phyloP scores from a whole-genome alignment of 2,113 vertebrate species.

The Brachyhypopomus occidentalis region DNA sequence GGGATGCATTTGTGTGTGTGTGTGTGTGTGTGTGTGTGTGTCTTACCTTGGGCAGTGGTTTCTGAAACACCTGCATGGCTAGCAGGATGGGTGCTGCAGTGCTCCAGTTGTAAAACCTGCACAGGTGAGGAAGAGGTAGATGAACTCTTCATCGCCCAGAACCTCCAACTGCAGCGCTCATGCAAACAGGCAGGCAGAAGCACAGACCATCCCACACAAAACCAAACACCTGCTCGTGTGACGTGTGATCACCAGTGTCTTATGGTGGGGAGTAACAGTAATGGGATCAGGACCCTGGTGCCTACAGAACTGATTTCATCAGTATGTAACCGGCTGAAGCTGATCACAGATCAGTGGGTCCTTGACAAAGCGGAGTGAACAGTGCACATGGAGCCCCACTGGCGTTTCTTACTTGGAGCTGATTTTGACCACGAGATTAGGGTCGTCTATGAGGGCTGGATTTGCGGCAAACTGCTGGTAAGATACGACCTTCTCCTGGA shows the following conservation, averaged over 20 bases:
- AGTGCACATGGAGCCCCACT: background rate
- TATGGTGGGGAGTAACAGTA: too few species aligned
- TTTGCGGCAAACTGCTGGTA: constrained; percentile 87
- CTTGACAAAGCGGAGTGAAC: background rate
- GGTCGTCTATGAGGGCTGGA: constrained; percentile 84
- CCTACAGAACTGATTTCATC: too few species aligned
- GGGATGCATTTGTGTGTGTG: background rate
- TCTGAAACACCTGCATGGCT: constrained; percentile 96
- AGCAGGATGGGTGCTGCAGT: constrained; percentile 91
- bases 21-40: constrained; percentile 43
- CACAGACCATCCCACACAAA: too few species aligned
- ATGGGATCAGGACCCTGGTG: too few species aligned
- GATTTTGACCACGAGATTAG: constrained; percentile 86
- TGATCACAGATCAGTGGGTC: background rate
- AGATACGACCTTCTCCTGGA: constrained; percentile 79
- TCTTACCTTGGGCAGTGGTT: constrained; percentile 93
- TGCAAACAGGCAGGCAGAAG: too few species aligned
- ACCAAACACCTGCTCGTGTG: too few species aligned
- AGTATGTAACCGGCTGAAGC: too few species aligned
- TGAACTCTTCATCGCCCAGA: background rate
- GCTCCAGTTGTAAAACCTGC: constrained; percentile 93
- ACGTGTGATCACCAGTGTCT: too few species aligned
- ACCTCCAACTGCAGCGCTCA: too few species aligned
- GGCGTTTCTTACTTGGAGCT: constrained; percentile 80
- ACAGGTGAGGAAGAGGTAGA: constrained; percentile 2